Percentiles rank a stretch among this genome's conserved stretches.
Evolutionary conservation across 2,888 invertebrate genomes (phyloP).

Genomic region (Phyllotreta cruciferae): DNA sequence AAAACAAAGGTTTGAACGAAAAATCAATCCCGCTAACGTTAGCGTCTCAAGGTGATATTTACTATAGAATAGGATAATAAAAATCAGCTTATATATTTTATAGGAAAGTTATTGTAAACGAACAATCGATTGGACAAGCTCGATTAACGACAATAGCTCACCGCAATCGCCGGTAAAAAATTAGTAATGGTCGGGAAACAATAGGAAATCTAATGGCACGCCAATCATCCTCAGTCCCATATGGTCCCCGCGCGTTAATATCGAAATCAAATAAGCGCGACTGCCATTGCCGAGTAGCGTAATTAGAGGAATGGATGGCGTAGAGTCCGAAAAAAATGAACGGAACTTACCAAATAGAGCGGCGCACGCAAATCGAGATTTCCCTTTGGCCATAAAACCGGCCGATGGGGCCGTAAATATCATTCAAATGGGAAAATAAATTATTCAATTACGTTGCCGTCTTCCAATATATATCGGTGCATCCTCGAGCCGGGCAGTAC

Average conservation of each 20-base stretch:
- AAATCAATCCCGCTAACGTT: no score
- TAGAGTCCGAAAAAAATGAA: no score
- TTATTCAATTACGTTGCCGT: conserved; percentile 47
- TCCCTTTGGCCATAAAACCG: conserved; percentile 42
- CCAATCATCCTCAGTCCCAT: conserved; percentile 18
- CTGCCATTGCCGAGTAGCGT: no score
- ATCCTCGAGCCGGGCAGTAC: conserved; percentile 40
- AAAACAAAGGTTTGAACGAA: no score
- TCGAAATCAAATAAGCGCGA: conserved; percentile 6
- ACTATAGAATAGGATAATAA: no score
- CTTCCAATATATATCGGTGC: conserved; percentile 44
- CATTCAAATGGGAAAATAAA: conserved; percentile 50
- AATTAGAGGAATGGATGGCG: no score
- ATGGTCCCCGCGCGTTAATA: conserved; percentile 13
- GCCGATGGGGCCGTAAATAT: conserved; percentile 45
- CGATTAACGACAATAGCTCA: no score
- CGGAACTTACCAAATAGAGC: conserved; percentile 10
- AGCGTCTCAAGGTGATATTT: no score
- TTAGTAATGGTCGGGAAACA: conserved; percentile 7
- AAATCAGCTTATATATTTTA: no score
- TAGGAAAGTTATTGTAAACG: no score
- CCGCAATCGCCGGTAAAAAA: conserved; percentile 3
- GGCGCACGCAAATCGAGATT: conserved; percentile 45
- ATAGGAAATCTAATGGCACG: conserved; percentile 19
- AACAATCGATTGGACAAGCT: no score